These are phyloP conservation scores for Rhabdomys dilectus DNA, from an alignment of 2,113 vertebrate genomes.

Conservation along the genomic window DNA sequence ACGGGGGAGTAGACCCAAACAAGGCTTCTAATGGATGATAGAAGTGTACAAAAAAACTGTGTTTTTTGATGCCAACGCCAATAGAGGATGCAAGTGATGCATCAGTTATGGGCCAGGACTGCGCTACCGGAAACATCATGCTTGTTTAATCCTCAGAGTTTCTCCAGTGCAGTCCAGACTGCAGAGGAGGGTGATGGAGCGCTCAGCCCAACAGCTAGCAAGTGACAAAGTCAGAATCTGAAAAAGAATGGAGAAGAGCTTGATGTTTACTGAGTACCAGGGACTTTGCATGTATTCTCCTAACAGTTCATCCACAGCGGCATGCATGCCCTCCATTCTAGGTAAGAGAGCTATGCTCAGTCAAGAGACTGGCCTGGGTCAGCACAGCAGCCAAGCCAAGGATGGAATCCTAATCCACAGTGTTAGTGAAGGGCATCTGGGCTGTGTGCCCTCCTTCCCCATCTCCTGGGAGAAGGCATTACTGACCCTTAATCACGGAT, in stretches of 20 bases:
- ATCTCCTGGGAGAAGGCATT: not conserved
- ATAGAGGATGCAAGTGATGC: not conserved
- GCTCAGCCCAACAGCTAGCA: conserved; percentile 20
- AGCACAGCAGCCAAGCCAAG: not conserved
- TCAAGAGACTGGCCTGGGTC: not conserved
- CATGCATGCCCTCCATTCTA: not conserved
- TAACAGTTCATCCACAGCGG: not conserved
- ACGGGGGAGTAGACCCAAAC: not conserved
- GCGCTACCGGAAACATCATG: not conserved
- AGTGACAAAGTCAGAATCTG: not conserved
- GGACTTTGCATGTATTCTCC: not conserved
- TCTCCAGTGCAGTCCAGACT: not conserved
- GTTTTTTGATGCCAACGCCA: not conserved
- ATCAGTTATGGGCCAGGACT: not conserved
- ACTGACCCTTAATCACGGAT: not conserved
- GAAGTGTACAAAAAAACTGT: not conserved
- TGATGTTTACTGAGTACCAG: not conserved
- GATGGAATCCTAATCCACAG: not conserved
- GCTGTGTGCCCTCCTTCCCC: not conserved
- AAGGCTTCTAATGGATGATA: not conserved
- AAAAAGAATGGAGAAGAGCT: not conserved
- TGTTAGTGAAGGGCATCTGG: not conserved
- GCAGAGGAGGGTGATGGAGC: not conserved
- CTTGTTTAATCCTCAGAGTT: not conserved
- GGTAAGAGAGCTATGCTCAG: not conserved